These are phyloP conservation scores for Druon quercuslanigerum DNA, from an alignment of 1,140 invertebrate genomes.

Conservation along the genomic window DNA sequence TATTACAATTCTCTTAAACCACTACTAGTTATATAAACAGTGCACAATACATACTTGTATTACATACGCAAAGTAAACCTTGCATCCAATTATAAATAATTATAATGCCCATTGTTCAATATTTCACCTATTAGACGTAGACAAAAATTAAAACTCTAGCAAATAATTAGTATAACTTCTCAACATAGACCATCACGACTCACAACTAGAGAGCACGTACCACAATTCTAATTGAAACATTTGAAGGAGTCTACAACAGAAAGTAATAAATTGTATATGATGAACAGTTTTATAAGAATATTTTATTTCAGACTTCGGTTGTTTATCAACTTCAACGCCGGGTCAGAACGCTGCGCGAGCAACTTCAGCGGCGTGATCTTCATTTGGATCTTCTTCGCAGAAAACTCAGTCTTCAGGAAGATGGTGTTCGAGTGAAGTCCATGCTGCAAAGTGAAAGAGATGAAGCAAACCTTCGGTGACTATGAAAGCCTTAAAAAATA, in stretches of 20 bases:
- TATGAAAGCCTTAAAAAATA: conserved; percentile 11
- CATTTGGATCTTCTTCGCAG: conserved; percentile 92
- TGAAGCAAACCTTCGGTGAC: conserved; percentile 82
- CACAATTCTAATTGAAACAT: neutral
- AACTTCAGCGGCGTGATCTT: conserved; percentile 92
- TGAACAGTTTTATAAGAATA: neutral
- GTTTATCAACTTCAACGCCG: conserved; percentile 90
- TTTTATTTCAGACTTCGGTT: conserved; percentile 81
- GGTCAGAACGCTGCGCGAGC: conserved; percentile 88
- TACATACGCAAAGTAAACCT: too few relatives aligned
- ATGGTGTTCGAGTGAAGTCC: conserved; percentile 81
- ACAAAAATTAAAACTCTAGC: neutral
- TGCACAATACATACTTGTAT: too few relatives aligned
- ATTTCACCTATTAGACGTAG: neutral
- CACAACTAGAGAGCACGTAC: too few relatives aligned
- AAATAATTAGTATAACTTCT: neutral
- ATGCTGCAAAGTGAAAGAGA: conserved; percentile 83
- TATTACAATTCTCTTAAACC: too few relatives aligned
- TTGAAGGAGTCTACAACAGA: neutral
- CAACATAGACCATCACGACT: neutral
- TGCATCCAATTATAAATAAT: too few relatives aligned
- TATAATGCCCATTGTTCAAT: neutral
- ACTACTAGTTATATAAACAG: too few relatives aligned
- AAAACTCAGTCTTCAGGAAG: conserved; percentile 89
- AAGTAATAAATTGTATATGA: neutral